phyloP scores from a whole-genome alignment of 2,113 vertebrate species.

The Zapornia atra region DNA sequence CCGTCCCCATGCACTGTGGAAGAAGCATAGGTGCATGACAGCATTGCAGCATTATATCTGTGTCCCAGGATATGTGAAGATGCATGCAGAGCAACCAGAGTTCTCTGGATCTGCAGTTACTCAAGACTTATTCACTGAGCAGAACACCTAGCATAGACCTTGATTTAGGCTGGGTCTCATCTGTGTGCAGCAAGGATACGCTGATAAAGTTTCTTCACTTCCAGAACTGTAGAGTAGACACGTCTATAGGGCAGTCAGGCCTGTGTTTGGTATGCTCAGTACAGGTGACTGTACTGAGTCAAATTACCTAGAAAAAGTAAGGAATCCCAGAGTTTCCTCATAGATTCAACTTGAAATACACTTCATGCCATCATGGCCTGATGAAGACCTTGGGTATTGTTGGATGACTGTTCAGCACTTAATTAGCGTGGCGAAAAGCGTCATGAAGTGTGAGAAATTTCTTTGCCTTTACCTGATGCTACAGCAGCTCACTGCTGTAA shows the following conservation, averaged over 20 bases:
- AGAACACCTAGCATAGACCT: background rate
- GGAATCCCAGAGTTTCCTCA: background rate
- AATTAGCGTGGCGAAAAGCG: background rate
- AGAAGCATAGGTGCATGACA: background rate
- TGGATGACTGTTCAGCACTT: background rate
- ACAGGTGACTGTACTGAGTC: background rate
- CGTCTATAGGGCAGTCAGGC: rapidly evolving
- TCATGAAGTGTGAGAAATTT: background rate
- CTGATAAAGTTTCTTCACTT: background rate
- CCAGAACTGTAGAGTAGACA: background rate
- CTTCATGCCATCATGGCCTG: rapidly evolving
- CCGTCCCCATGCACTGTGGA: rapidly evolving
- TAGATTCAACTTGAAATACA: background rate
- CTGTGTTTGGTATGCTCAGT: background rate
- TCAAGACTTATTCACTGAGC: background rate
- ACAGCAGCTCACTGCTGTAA: background rate
- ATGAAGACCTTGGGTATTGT: background rate
- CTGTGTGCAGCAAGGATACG: background rate
- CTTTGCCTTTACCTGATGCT: background rate
- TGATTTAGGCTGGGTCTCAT: background rate
- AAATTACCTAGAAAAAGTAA: background rate
- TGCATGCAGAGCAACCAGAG: background rate
- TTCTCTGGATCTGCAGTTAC: background rate
- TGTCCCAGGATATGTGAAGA: background rate
- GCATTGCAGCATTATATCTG: background rate